A percentile compares a stretch with the other conserved stretches of the same genome.
These are phyloP conservation scores for Rhynchotus rufescens DNA, from an alignment of 2,797 vertebrate genomes.

Conservation along the genomic window DNA sequence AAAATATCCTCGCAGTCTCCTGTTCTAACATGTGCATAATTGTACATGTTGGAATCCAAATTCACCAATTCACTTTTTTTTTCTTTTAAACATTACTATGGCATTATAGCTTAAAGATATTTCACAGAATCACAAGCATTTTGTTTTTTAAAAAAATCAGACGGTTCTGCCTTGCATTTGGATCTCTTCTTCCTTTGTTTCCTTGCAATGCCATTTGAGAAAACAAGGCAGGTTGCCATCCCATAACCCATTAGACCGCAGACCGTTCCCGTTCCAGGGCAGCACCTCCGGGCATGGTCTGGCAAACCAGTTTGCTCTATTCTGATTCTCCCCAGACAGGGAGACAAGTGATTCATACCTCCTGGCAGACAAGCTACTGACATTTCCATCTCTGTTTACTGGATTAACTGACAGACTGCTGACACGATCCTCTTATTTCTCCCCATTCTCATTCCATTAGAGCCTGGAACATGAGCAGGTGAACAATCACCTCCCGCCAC, in stretches of 20 bases:
- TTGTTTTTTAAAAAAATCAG: not conserved
- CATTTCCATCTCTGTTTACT: constrained; percentile 36
- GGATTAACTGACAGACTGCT: constrained; percentile 30
- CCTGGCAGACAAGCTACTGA: constrained; percentile 13
- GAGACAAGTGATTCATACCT: constrained; percentile 27
- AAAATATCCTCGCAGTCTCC: not conserved
- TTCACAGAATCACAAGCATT: not conserved
- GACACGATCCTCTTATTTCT: constrained; percentile 2
- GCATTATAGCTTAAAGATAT: not conserved
- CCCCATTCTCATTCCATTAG: not conserved
- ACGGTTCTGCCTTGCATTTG: not conserved
- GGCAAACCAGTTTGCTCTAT: not conserved
- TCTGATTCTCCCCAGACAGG: not conserved
- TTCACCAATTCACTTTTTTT: accelerated
- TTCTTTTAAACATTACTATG: not conserved
- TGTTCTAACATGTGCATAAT: not conserved
- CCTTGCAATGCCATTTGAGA: not conserved
- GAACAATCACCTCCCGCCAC: not conserved
- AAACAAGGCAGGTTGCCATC: not conserved
- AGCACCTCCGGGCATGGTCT: not conserved
- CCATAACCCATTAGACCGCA: not conserved
- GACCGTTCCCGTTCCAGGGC: not conserved
- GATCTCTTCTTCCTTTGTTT: not conserved
- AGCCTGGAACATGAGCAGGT: not conserved
- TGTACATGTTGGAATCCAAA: not conserved